Conservation (phyloP, 2,797 vertebrate genomes). For the Columba guinea region DNA sequence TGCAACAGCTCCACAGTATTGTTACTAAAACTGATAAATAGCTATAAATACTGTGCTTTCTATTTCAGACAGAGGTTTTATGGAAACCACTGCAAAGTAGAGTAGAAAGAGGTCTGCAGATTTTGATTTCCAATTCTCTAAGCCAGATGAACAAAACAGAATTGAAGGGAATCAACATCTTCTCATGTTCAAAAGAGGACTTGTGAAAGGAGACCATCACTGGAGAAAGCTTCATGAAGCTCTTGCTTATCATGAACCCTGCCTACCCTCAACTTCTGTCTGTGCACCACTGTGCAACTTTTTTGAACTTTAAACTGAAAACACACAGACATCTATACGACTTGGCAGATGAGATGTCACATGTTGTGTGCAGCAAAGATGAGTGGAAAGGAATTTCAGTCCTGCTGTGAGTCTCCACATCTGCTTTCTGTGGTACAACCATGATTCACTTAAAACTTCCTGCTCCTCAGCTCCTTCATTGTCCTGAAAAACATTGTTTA, state of each 20-base stretch:
- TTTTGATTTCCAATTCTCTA: neutral
- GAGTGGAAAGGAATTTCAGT: neutral
- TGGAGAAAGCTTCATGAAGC: neutral
- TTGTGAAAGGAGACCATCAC: neutral
- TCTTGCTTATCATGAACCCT: neutral
- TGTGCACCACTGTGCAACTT: neutral
- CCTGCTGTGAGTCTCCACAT: neutral
- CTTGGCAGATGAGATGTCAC: neutral
- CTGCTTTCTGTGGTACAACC: neutral
- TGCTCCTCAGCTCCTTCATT: neutral
- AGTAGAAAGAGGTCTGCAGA: neutral
- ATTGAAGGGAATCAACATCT: neutral
- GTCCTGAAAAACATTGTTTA: neutral
- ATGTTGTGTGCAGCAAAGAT: neutral
- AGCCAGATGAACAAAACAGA: neutral
- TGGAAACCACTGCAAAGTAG: neutral
- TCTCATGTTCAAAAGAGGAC: accelerated
- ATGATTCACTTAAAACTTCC: neutral
- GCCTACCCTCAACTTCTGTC: neutral
- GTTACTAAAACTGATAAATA: neutral
- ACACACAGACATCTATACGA: neutral
- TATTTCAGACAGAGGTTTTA: neutral
- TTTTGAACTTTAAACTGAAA: neutral
- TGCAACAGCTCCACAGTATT: neutral
- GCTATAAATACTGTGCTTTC: neutral